Evolutionary conservation across 2,797 vertebrate species (phyloP).

Genomic region (Macrochelys suwanniensis): DNA sequence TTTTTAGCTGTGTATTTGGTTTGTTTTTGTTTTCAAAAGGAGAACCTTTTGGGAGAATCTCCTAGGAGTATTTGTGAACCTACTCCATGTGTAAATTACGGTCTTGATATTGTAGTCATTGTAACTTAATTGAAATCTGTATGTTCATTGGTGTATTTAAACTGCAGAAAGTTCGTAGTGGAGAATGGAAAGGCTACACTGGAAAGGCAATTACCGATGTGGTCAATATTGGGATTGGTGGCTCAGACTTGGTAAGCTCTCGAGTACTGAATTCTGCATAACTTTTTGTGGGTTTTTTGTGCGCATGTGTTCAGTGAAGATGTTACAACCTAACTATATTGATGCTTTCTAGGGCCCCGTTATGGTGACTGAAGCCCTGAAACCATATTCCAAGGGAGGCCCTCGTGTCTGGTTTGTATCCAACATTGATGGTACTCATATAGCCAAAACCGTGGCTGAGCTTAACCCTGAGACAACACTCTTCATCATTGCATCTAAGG

Average conservation of each 20-base stretch:
- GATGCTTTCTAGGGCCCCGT: slow-evolving; percentile 88
- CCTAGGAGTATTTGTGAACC: neutral
- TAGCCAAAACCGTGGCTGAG: slow-evolving; percentile 92
- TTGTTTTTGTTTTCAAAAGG: neutral
- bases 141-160: neutral
- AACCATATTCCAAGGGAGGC: slow-evolving; percentile 92
- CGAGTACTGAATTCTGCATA: accelerated
- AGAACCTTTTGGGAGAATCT: neutral
- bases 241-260: slow-evolving; percentile 93
- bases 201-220: slow-evolving; percentile 96
- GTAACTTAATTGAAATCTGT: neutral
- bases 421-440: slow-evolving; percentile 97
- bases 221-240: slow-evolving; percentile 96
- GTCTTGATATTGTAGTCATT: neutral
- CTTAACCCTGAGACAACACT: slow-evolving; percentile 92
- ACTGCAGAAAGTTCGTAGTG: slow-evolving; percentile 91
- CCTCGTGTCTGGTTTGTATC: slow-evolving; percentile 97
- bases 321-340: neutral
- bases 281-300: neutral
- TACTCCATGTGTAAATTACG: neutral
- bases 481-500: slow-evolving; percentile 98
- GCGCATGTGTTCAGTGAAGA: accelerated
- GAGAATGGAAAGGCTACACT: slow-evolving; percentile 96
- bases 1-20: neutral
- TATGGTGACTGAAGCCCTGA: slow-evolving; percentile 98